Evolutionary conservation across 2,888 invertebrate species (phyloP), one percentile per base, ranked within the genome.

Genomic region (Thymelicus lineola): DNA sequence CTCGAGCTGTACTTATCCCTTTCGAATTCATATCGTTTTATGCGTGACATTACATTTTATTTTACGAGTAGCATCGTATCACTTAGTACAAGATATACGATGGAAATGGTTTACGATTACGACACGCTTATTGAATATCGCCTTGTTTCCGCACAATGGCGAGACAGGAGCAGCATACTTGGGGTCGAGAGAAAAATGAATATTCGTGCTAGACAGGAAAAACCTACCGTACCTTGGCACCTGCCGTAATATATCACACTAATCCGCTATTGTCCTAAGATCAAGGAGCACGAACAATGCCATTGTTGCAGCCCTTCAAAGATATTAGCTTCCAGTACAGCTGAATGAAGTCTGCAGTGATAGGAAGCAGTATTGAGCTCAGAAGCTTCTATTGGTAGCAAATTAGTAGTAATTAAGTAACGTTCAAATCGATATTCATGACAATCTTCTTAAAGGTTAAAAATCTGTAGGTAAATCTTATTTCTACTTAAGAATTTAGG

Each of bases 51-150:
- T 46, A 62, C 50, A 15, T 62, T 62, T 61, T 36, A 48, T 62
- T 62, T 62, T 62, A 62, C 62, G 62, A 62, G 35, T 17, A 50
- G 20, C 48, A n/a, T 17, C 62, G 36, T 36, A 62, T 50, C 62
- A 36, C 50, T 62, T 17, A 62, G 48, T 38, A 50, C 61, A 9
- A 57, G 14, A 68, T 68, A 69, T 58, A 46, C 36, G 61, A 50
- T 42, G 12, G 60, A 60, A 61, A 59, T 15, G 57, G 28, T 48
- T 48, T 62, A 46, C 57, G 45, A 20, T 57, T 58, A 57, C 48
- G 62, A 12, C 12, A 62, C 36, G 62, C 35, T 46, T 46, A 61
- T 61, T 46, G 61, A 60, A 46, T 61, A 46, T 0, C 35, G 53
- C 10, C 53, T 20, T 20, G 20, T 53, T 20, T 42, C 10, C 6